Base-by-base conservation (phyloP, 2,888 invertebrate genomes). In the Andrena hattorfiana region DNA sequence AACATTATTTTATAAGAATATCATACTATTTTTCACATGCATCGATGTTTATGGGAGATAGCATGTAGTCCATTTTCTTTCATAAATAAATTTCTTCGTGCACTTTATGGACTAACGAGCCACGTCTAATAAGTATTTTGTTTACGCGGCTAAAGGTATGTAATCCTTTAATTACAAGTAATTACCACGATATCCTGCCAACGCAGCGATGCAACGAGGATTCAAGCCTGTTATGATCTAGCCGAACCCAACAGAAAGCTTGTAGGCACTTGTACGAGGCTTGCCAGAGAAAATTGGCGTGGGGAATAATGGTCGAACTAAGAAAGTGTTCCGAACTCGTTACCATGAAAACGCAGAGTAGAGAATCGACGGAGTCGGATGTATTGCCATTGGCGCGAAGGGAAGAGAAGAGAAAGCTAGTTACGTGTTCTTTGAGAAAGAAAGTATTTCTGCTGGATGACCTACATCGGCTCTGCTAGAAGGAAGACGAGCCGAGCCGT, bases 181-280 rank as follows among this genome's bases (percentile, higher is more conserved):
- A 73, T 74, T 81, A 64, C 70, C 30, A 20, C 16, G 49, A 20
- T 62, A 72, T 54, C 77, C 77, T 70, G 82, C 74, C 70, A 85
- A 84, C 78, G 67, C 72, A 77, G 67, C 64, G 69, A 64, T 23
- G 69, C 77, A 42, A 26, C 77, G 66, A 56, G 35, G 60, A 42
- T 32, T 26, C 20, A 23, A 54, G 54, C 42, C 62, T 48, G 60
- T 60, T 63, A 30, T 56, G 54, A 75, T 67, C 60, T 26, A 69
- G 48, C 32, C 49, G 2, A 20, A 10, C 5, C 35, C n/a, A 30
- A 59, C 49, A 23, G 64, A 79, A 59, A 66, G 35, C 51, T 28
- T 32, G 28, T n/a, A 10, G 26, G 23, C 10, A 23, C 5, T 10
- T 51, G 48, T 51, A 16, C 35, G 64, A 59, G 51, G 1, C 13